Conservation (phyloP, 2,888 invertebrate species). For the Fragum sueziense region DNA sequence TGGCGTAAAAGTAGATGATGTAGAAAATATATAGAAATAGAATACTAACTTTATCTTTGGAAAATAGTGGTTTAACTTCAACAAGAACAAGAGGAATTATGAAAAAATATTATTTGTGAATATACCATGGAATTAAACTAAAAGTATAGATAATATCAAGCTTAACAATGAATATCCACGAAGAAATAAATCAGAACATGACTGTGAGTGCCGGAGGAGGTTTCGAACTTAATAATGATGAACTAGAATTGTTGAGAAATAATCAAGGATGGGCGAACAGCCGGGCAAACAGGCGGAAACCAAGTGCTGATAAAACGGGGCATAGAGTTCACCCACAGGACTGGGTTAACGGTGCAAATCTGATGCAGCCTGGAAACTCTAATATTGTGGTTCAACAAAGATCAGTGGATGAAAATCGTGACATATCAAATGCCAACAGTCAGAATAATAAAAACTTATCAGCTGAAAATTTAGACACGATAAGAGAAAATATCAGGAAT, state of each 20-base stretch:
- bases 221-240: conserved; percentile 41
- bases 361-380: not conserved
- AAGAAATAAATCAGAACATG: conserved; percentile 46
- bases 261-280: conserved; percentile 41
- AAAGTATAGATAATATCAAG: not conserved
- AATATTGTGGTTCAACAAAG: not conserved
- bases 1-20: not conserved
- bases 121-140: not conserved
- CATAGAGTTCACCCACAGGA: not conserved
- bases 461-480: conserved; percentile 34
- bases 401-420: not conserved
- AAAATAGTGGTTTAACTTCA: not conserved
- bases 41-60: not conserved
- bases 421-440: not conserved
- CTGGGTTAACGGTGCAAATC: not conserved
- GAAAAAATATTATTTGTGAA: not conserved
- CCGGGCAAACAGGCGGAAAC: conserved; percentile 10
- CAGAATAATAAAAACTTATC: conserved; percentile 10
- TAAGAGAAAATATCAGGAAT: conserved; percentile 50
- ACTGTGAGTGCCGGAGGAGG: conserved; percentile 27
- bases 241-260: conserved; percentile 38
- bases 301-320: not conserved
- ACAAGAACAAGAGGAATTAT: not conserved
- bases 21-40: not conserved
- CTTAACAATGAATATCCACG: conserved; percentile 24